These are phyloP conservation scores for Oenanthe melanoleuca DNA, from an alignment of 2,113 vertebrate species.

Conservation along the genomic window DNA sequence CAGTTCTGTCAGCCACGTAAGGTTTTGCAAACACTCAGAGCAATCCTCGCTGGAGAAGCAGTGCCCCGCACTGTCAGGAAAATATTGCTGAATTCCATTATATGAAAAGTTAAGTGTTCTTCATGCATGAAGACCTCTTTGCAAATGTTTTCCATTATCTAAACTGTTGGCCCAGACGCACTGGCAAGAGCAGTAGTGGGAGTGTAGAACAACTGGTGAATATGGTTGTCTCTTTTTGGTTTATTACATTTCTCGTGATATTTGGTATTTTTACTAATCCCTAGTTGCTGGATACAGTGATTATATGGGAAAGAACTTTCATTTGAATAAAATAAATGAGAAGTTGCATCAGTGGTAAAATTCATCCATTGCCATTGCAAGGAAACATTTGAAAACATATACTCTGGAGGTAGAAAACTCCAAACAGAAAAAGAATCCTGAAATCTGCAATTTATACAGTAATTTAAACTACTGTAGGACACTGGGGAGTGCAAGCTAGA, in stretches of 20 bases:
- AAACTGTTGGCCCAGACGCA: conserved; percentile 2
- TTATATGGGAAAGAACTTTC: background rate
- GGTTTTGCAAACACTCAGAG: background rate
- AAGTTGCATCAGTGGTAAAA: background rate
- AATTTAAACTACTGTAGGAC: background rate
- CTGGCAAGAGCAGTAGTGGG: background rate
- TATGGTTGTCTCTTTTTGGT: background rate
- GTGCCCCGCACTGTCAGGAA: conserved; percentile 18
- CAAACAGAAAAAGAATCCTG: background rate
- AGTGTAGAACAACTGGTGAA: background rate
- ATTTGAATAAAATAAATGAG: background rate
- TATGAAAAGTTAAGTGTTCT: conserved; percentile 13
- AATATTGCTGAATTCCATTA: background rate
- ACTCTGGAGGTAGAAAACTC: background rate
- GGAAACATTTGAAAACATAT: background rate
- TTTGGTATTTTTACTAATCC: conserved; percentile 12
- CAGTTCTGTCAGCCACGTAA: background rate
- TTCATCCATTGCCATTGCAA: background rate
- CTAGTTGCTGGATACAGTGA: background rate
- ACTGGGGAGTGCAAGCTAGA: background rate
- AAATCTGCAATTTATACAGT: background rate
- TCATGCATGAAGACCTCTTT: background rate
- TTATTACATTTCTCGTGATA: conserved; percentile 1
- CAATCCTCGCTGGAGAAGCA: conserved; percentile 5
- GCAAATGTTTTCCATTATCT: conserved; percentile 51